Evolutionary conservation across 2,888 invertebrate species (phyloP).

Genomic region (Cephus rjabovi): DNA sequence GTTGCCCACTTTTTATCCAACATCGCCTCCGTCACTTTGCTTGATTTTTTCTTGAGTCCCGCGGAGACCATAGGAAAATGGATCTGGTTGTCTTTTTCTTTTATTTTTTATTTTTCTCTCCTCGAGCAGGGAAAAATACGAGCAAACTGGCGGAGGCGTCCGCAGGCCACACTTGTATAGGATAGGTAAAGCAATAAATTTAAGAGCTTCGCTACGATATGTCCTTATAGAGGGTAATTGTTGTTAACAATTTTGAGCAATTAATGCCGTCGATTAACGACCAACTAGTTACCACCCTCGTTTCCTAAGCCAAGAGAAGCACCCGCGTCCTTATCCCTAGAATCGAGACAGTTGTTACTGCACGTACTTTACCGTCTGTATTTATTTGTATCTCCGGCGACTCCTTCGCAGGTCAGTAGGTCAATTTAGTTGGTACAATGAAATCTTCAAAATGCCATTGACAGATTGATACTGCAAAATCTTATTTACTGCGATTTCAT

Average conservation of each 20-base stretch:
- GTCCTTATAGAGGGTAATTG: conserved; percentile 27
- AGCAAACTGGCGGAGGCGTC: conserved; percentile 19
- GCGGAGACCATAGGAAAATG: too few relatives aligned
- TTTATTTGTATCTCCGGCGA: too few relatives aligned
- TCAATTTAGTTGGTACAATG: too few relatives aligned
- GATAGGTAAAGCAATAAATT: conserved; percentile 46
- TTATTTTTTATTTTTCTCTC: background rate
- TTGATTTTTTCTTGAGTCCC: too few relatives aligned
- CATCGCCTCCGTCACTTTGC: too few relatives aligned
- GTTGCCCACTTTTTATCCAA: conserved; percentile 9
- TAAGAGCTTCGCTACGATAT: conserved; percentile 47
- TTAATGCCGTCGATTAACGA: conserved; percentile 33
- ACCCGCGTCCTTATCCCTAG: background rate
- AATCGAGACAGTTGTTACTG: too few relatives aligned
- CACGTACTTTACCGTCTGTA: too few relatives aligned
- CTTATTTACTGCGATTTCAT: too few relatives aligned
- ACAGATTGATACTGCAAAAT: too few relatives aligned
- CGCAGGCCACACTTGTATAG: conserved; percentile 28
- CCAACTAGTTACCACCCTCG: conserved; percentile 23
- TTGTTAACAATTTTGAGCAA: conserved; percentile 37
- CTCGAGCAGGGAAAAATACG: background rate
- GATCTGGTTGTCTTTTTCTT: conserved; percentile 1
- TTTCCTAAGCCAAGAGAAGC: background rate
- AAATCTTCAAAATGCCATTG: too few relatives aligned
- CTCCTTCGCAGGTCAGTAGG: too few relatives aligned